Percentiles rank a stretch among this genome's conserved stretches.
These are phyloP conservation scores for Psix sp. DNA, from an alignment of 1,140 invertebrate genomes.

Conservation along the genomic window DNA sequence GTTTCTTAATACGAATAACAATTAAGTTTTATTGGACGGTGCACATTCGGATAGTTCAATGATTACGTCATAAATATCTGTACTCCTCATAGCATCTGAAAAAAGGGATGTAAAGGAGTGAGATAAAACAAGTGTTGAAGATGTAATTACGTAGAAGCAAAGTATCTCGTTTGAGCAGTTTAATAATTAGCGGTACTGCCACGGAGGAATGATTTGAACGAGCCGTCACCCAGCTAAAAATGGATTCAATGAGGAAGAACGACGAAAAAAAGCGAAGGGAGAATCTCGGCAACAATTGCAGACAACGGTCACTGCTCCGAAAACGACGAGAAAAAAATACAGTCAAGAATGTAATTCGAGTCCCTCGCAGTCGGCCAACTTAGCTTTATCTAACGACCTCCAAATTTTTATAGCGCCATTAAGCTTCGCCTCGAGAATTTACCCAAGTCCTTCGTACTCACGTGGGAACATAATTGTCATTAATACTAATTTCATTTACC, in stretches of 20 bases:
- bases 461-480: constrained; percentile 62
- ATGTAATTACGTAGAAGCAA: constrained; percentile 47
- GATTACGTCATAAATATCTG: constrained; percentile 29
- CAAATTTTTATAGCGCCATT: constrained; percentile 71
- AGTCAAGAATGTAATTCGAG: constrained; percentile 59
- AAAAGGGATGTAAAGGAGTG: constrained; percentile 19
- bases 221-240: constrained; percentile 53
- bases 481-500: constrained; percentile 56
- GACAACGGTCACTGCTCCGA: constrained; percentile 63
- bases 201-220: constrained; percentile 52
- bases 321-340: constrained; percentile 50
- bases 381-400: constrained; percentile 67
- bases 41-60: neutral
- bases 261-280: constrained; percentile 48
- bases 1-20: constrained; percentile 9
- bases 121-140: constrained; percentile 45
- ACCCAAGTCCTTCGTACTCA: constrained; percentile 50
- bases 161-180: constrained; percentile 52
- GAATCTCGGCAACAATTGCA: constrained; percentile 59
- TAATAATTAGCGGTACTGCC: constrained; percentile 45
- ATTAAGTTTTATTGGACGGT: constrained; percentile 15
- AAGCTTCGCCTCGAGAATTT: constrained; percentile 66
- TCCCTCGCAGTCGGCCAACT: constrained; percentile 51
- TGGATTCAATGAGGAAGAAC: constrained; percentile 55
- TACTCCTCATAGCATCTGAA: constrained; percentile 7